phyloP scores from a whole-genome alignment of 2,797 vertebrate genomes.

The Hapalemur alaotrensis region DNA sequence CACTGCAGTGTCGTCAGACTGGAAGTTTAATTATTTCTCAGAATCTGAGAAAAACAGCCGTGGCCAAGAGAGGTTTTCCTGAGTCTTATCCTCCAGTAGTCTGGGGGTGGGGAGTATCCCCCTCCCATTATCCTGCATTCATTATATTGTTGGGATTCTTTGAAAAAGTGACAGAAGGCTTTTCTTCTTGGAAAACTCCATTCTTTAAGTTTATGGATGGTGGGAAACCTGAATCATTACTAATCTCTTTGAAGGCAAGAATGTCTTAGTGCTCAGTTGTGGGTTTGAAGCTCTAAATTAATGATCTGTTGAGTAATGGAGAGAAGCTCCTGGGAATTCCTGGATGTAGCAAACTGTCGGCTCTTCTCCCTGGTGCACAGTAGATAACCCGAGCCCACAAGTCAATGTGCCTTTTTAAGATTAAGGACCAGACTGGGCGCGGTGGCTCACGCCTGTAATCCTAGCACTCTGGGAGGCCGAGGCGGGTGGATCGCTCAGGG shows the following conservation, averaged over 20 bases:
- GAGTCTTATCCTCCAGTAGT: not conserved
- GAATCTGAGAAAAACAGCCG: not conserved
- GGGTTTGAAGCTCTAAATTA: slow-evolving; percentile 18
- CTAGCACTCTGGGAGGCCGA: too few species aligned
- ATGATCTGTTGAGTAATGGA: slow-evolving; percentile 14
- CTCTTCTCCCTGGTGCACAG: not conserved
- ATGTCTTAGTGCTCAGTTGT: not conserved
- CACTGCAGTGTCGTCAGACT: not conserved
- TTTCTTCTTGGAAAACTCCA: not conserved
- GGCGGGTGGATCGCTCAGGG: too few species aligned
- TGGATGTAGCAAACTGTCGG: not conserved
- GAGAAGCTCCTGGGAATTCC: not conserved
- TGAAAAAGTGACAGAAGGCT: not conserved
- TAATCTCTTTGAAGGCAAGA: not conserved
- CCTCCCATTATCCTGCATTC: not conserved
- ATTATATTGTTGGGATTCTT: not conserved
- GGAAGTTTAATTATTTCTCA: not conserved
- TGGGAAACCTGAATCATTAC: not conserved
- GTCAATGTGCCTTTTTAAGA: not conserved
- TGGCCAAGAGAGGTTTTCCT: not conserved
- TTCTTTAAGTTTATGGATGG: not conserved
- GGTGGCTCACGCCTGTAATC: too few species aligned
- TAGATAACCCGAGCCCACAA: not conserved
- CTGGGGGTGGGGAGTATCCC: too few species aligned
- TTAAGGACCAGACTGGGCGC: not conserved